These are phyloP conservation scores for Oasisia sp. DNA, from an alignment of 2,888 invertebrate species.

Conservation along the genomic window DNA sequence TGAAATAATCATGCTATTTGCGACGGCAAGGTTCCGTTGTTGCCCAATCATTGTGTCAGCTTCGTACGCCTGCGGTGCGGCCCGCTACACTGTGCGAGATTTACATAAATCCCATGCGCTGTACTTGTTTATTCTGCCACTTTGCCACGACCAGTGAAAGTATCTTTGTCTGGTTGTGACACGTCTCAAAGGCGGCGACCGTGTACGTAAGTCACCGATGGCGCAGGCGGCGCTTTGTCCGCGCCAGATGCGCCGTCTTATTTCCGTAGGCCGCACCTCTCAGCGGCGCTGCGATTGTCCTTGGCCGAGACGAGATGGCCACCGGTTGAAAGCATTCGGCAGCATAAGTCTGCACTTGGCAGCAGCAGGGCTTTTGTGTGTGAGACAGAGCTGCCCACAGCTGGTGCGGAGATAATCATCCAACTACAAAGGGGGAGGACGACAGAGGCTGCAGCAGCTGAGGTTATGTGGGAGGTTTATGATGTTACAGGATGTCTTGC, in stretches of 20 bases:
- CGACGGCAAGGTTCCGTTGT: background rate
- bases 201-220: background rate
- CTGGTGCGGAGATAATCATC: background rate
- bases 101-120: background rate
- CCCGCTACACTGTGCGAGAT: background rate
- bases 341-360: constrained; percentile 12
- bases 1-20: background rate
- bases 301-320: background rate
- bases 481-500: background rate
- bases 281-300: background rate
- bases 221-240: background rate
- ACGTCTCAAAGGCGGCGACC: background rate
- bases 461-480: background rate
- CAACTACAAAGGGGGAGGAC: background rate
- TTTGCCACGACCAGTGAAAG: constrained; percentile 2
- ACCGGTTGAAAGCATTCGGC: background rate
- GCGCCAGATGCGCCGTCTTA: constrained; percentile 4
- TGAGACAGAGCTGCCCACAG: background rate
- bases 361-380: constrained; percentile 1
- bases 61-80: background rate
- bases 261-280: background rate
- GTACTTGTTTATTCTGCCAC: constrained; percentile 3
- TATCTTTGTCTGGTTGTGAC: background rate
- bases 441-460: background rate
- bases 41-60: background rate